Evolutionary conservation across 2,797 vertebrate genomes (phyloP).

Genomic region (Ispidina lecontei): DNA sequence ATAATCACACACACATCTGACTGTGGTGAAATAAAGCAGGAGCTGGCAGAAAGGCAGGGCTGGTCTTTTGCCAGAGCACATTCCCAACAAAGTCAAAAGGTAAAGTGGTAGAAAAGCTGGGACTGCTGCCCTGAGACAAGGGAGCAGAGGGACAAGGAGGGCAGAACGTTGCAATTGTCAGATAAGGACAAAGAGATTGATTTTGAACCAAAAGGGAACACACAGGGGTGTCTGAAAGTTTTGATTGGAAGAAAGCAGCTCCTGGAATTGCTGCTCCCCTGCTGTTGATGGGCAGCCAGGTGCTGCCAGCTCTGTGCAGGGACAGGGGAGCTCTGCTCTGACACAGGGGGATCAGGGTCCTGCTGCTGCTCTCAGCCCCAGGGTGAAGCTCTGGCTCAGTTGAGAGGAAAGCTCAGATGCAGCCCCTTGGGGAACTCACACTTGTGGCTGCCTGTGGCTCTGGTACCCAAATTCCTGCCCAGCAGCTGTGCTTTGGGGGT

Average conservation of each 20-base stretch:
- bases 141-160: background rate
- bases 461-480: background rate
- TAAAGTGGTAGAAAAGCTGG: background rate
- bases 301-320: background rate
- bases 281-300: background rate
- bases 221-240: background rate
- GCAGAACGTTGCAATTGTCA: background rate
- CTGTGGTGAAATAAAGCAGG: background rate
- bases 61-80: background rate
- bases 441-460: accelerated
- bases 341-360: background rate
- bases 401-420: accelerated
- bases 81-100: background rate
- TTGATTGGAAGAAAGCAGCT: background rate
- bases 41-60: background rate
- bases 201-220: background rate
- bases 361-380: background rate
- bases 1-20: background rate
- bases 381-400: background rate
- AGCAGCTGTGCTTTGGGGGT: background rate
- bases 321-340: background rate
- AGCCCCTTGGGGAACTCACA: background rate
- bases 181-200: background rate
- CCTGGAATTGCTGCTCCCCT: background rate
- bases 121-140: background rate